Evolutionary conservation across 2,888 invertebrate species (phyloP).

Genomic region (Branchipolynoe longqiensis): DNA sequence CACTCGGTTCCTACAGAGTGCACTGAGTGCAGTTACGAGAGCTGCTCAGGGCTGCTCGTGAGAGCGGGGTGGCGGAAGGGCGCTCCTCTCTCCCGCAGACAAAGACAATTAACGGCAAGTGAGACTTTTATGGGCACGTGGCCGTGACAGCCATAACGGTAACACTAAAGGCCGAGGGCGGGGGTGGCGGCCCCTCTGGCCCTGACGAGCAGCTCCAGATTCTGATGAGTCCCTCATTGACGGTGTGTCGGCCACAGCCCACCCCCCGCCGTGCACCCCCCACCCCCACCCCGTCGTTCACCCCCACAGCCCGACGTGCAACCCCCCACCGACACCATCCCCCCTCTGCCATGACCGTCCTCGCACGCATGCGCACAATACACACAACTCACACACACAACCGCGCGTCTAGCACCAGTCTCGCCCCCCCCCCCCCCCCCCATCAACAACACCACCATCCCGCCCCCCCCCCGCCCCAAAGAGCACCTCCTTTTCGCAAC

Average conservation of each 20-base stretch:
- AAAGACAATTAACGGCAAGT: conserved; percentile 46
- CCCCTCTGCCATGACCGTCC: conserved; percentile 4
- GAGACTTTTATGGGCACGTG: conserved; percentile 49
- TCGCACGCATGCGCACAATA: background rate
- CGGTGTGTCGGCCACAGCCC: background rate
- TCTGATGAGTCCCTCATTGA: background rate
- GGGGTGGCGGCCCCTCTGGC: background rate
- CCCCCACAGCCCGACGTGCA: too few species aligned
- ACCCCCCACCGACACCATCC: background rate
- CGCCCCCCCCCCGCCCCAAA: too few species aligned
- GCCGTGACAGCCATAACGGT: conserved; percentile 43
- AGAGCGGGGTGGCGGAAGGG: background rate
- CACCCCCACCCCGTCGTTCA: background rate
- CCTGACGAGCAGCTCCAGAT: conserved; percentile 9
- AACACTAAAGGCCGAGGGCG: conserved; percentile 18
- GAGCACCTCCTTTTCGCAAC: too few species aligned
- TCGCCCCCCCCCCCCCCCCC: too few species aligned
- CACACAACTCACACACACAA: background rate
- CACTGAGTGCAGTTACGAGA: too few species aligned
- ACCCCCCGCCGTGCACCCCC: background rate
- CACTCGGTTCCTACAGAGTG: too few species aligned
- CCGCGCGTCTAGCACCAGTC: too few species aligned
- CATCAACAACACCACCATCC: too few species aligned
- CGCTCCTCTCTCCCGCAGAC: background rate
- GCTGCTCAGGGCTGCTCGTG: too few species aligned